A percentile compares a stretch with the other conserved stretches of the same genome.
phyloP scores from a whole-genome alignment of 2,113 vertebrate genomes.

The Rutilus rutilus region DNA sequence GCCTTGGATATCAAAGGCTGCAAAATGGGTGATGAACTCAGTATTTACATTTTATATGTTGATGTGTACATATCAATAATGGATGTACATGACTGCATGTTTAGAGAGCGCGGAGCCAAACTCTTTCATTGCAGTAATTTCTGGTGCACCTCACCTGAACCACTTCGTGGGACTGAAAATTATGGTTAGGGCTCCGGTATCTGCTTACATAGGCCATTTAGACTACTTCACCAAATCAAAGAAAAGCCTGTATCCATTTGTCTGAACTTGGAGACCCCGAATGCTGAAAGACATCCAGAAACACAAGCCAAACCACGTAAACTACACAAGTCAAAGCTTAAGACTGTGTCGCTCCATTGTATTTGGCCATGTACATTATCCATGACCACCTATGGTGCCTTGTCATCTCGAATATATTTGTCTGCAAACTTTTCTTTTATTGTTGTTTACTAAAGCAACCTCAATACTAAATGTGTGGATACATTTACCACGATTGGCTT shows the following conservation, averaged over 20 bases:
- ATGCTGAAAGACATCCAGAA: conserved; percentile 4
- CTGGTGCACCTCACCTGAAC: conserved; percentile 36
- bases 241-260: conserved; percentile 3
- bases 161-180: not conserved
- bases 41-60: conserved; percentile 39
- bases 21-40: conserved; percentile 20
- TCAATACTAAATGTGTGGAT: too few species aligned
- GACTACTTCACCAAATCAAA: conserved; percentile 24
- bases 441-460: not conserved
- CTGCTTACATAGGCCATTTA: conserved; percentile 26
- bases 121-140: conserved; percentile 22
- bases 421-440: conserved; percentile 3
- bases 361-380: not conserved
- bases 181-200: conserved; percentile 16
- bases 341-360: not conserved
- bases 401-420: not conserved
- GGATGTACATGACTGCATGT: conserved; percentile 10
- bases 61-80: conserved; percentile 30
- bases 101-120: not conserved
- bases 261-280: not conserved
- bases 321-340: not conserved
- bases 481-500: too few species aligned
- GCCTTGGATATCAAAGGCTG: conserved; percentile 28
- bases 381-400: not conserved
- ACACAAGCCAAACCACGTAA: conserved; percentile 8